phyloP scores from a whole-genome alignment of 2,888 invertebrate genomes.

The Volucella zonaria region DNA sequence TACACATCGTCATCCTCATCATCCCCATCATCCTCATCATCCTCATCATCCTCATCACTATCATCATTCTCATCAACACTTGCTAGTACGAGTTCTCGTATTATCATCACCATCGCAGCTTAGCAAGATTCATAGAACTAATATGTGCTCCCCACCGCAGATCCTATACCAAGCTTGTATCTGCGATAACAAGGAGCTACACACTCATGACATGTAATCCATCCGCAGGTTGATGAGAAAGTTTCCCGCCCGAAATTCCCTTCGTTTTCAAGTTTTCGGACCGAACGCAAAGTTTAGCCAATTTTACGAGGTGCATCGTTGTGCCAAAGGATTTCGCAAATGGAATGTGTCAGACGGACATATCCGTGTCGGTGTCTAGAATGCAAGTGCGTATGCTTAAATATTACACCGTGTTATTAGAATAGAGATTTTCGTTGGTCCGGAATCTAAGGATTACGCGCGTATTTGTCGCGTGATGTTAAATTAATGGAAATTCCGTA shows the following conservation, averaged over 20 bases:
- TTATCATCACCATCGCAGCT: conserved; percentile 37
- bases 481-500: conserved; percentile 71
- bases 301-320: conserved; percentile 53
- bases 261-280: conserved; percentile 63
- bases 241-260: conserved; percentile 28
- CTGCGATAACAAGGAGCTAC: conserved; percentile 64
- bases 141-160: conserved; percentile 21
- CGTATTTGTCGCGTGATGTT: conserved; percentile 58
- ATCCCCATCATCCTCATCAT: conserved; percentile 42
- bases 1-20: conserved; percentile 56
- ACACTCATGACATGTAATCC: conserved; percentile 72
- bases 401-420: conserved; percentile 69
- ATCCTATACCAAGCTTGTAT: conserved; percentile 35
- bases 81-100: too few relatives aligned
- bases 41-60: conserved; percentile 42
- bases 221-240: conserved; percentile 68
- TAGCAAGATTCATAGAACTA: conserved; percentile 30
- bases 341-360: conserved; percentile 55
- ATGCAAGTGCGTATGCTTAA: conserved; percentile 43
- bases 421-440: conserved; percentile 51
- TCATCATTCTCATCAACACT: conserved; percentile 41
- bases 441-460: conserved; percentile 70
- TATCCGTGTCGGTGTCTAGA: neutral
- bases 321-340: conserved; percentile 59
- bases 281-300: conserved; percentile 43